Evolutionary conservation across 2,113 vertebrate genomes (phyloP), one percentile per base, ranked within the genome.

Genomic region (Pteruthius melanotis): DNA sequence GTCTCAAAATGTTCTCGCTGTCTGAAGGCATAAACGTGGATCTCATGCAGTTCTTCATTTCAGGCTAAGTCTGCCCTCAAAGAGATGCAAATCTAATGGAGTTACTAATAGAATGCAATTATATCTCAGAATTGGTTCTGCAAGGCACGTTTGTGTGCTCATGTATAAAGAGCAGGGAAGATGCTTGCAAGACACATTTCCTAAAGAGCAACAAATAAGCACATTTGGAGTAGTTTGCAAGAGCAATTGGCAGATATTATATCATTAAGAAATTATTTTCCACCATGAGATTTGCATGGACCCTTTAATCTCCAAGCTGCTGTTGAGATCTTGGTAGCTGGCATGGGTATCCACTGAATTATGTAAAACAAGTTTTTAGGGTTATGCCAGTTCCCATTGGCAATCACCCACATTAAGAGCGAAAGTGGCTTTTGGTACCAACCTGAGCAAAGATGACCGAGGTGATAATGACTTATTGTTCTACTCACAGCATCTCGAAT

Each of bases 101-200:
- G 11, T 66, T 56, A 53, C 77, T 88, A 92, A 92, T 42, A 81
- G 68, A 94, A 94, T 24, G 44, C 69, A 87, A 91, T 81, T 95
- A 63, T 13, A 60, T 9, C 50, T 63, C 56, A 60, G 77, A 87
- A 82, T 71, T 86, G 40, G 63, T 95, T 89, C 93, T 94, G 35
- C 80, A 23, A 89, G 89, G 72, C 76, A 71, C 17, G 13, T 74
- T 83, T 65, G 4, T 44, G 44, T 44, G 13, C 26, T 87, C 65
- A 15, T 15, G 22, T 3, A 2, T 35, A 65, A 85, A 76, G 60
- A 59, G 39, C 35, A 31, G 30, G 19, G 56, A 94, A 68, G 33
- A 64, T 90, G 52, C 28, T 92, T 66, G 52, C 64, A 52, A 63
- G 68, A 75, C 24, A 39, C 28, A 7, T 68, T 93, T 90, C 60